Evolutionary conservation across 2,888 invertebrate species (phyloP).

Genomic region (Lasioglossum oenotherae): DNA sequence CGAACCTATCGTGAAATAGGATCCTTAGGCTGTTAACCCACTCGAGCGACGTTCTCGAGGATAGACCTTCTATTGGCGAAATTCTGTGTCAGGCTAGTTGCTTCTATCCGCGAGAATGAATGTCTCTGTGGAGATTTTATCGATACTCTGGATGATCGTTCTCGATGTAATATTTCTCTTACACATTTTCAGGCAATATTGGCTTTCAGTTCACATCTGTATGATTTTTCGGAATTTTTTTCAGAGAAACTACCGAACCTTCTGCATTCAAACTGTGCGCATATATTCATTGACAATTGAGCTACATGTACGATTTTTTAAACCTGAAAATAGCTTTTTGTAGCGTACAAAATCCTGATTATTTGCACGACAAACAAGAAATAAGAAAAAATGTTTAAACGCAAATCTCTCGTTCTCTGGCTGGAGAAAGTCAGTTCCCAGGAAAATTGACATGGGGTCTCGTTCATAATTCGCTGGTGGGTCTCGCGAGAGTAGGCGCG

Average conservation of each 20-base stretch:
- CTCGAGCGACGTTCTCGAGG: background rate
- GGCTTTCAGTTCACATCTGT: no score
- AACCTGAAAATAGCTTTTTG: no score
- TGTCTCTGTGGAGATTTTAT: background rate
- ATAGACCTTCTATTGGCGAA: background rate
- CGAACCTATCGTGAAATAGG: background rate
- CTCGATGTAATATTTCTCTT: background rate
- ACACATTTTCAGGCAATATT: no score
- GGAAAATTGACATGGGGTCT: background rate
- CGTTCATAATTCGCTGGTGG: background rate
- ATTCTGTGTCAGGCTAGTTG: background rate
- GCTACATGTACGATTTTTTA: no score
- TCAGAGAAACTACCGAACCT: background rate
- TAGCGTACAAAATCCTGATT: no score
- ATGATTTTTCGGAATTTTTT: no score
- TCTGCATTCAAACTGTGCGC: no score
- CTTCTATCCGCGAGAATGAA: background rate
- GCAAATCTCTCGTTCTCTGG: background rate
- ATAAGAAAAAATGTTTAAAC: no score
- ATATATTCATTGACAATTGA: no score
- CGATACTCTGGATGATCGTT: background rate
- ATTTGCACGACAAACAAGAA: no score
- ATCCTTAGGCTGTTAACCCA: background rate
- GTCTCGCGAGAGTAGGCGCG: background rate
- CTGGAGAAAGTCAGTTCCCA: background rate